These are phyloP conservation scores for Scaptomyza parva DNA, from an alignment of 2,888 invertebrate genomes.

Conservation along the genomic window DNA sequence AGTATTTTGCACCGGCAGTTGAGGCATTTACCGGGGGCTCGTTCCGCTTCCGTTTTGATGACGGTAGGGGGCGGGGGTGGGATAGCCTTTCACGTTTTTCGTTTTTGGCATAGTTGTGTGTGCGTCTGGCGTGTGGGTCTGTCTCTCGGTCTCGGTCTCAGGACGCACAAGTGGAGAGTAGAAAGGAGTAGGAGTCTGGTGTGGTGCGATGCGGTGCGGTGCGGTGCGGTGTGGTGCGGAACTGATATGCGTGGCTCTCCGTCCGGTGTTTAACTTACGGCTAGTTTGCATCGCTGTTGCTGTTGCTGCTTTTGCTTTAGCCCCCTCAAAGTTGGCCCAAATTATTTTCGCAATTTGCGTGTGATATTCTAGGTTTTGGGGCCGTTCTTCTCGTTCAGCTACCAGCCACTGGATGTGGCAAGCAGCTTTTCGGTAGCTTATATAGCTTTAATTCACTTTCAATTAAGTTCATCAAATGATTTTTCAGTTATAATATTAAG, in stretches of 20 bases:
- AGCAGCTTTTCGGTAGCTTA: constrained; percentile 7
- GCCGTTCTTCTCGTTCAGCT: constrained; percentile 30
- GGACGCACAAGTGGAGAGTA: background rate
- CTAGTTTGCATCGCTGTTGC: constrained; percentile 51
- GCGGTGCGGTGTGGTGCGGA: constrained; percentile 1
- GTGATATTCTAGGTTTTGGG: constrained; percentile 74
- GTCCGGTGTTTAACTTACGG: constrained; percentile 50
- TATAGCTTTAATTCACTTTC: constrained; percentile 40
- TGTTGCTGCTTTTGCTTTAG: constrained; percentile 6
- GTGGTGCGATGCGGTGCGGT: background rate
- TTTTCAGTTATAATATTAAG: too few species aligned
- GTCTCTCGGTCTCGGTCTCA: constrained; percentile 19
- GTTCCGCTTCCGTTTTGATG: constrained; percentile 40
- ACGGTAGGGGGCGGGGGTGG: background rate
- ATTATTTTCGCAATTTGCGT: constrained; percentile 74
- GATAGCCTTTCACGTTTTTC: constrained; percentile 71
- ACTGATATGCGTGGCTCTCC: constrained; percentile 34
- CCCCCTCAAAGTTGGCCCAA: constrained; percentile 54
- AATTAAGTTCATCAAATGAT: constrained; percentile 19
- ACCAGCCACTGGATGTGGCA: constrained; percentile 34
- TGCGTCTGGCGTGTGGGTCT: constrained; percentile 59
- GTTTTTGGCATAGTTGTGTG: constrained; percentile 79
- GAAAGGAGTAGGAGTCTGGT: background rate
- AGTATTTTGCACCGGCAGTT: constrained; percentile 79
- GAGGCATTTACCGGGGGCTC: constrained; percentile 76